These are phyloP conservation scores for Hymenopus coronatus DNA, from an alignment of 2,888 invertebrate species.

Conservation along the genomic window DNA sequence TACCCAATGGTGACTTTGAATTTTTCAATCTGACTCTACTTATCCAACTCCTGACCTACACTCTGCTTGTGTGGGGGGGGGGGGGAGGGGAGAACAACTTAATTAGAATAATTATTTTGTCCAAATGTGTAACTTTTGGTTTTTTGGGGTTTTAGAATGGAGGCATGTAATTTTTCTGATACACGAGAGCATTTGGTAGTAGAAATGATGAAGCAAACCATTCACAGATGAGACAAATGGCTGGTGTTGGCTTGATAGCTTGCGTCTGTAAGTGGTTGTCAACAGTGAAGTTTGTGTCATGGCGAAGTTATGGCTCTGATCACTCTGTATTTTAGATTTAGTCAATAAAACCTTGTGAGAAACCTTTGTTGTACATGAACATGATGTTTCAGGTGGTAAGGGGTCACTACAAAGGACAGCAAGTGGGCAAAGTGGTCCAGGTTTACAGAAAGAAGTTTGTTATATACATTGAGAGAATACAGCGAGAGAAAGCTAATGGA, in stretches of 20 bases:
- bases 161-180: no score
- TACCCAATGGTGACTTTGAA: no score
- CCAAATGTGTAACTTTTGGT: no score
- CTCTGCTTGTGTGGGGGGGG: no score
- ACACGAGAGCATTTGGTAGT: not conserved
- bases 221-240: conserved; percentile 52
- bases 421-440: conserved; percentile 97
- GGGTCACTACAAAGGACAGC: conserved; percentile 98
- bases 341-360: not conserved
- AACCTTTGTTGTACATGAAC: not conserved
- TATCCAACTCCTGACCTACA: no score
- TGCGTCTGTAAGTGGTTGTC: not conserved
- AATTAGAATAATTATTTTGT: no score
- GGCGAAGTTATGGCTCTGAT: conserved; percentile 50
- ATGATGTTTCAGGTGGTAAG: conserved; percentile 74
- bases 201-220: conserved; percentile 58
- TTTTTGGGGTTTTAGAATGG: no score
- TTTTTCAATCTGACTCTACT: no score
- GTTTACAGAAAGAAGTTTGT: conserved; percentile 99
- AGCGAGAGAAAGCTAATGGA: conserved; percentile 98
- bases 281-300: conserved; percentile 45
- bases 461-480: conserved; percentile 98
- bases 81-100: no score
- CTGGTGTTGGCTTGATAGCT: not conserved
- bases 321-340: not conserved